Evolutionary conservation across 1,140 invertebrate genomes (phyloP).

Genomic region (Drosophila setifemur): DNA sequence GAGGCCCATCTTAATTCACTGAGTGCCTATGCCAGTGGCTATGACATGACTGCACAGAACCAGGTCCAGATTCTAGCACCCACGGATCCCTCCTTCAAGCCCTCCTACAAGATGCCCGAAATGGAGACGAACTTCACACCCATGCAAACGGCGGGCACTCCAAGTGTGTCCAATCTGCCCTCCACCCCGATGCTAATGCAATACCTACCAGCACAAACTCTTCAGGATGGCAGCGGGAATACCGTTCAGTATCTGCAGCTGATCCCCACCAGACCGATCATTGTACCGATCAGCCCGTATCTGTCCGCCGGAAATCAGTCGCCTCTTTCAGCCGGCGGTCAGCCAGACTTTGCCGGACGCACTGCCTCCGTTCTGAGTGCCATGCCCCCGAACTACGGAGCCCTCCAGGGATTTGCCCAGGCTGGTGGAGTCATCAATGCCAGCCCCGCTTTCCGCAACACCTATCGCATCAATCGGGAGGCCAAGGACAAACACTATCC

Average conservation of each 20-base stretch:
- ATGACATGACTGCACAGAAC: constrained; percentile 36
- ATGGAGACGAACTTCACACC: constrained; percentile 78
- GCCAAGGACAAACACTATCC: constrained; percentile 67
- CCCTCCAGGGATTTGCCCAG: constrained; percentile 51
- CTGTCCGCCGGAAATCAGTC: constrained; percentile 11
- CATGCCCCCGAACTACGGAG: constrained; percentile 47
- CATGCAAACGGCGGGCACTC: constrained; percentile 47
- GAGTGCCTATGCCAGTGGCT: constrained; percentile 68
- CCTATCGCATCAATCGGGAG: constrained; percentile 73
- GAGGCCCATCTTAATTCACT: constrained; percentile 71
- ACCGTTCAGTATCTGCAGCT: constrained; percentile 75
- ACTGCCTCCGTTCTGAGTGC: constrained; percentile 35
- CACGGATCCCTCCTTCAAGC: constrained; percentile 50
- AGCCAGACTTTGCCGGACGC: constrained; percentile 40
- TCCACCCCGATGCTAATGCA: constrained; percentile 86
- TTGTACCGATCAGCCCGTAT: constrained; percentile 77
- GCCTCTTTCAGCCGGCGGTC: background rate
- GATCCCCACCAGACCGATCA: constrained; percentile 77
- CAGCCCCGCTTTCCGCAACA: constrained; percentile 44
- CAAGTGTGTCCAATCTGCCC: constrained; percentile 40
- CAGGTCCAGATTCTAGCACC: background rate
- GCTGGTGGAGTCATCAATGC: constrained; percentile 10
- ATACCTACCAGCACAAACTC: constrained; percentile 66
- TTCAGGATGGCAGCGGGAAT: constrained; percentile 59
- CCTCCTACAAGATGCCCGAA: constrained; percentile 76